Conservation (phyloP, 2,113 vertebrate species). For the Sitta europaea region DNA sequence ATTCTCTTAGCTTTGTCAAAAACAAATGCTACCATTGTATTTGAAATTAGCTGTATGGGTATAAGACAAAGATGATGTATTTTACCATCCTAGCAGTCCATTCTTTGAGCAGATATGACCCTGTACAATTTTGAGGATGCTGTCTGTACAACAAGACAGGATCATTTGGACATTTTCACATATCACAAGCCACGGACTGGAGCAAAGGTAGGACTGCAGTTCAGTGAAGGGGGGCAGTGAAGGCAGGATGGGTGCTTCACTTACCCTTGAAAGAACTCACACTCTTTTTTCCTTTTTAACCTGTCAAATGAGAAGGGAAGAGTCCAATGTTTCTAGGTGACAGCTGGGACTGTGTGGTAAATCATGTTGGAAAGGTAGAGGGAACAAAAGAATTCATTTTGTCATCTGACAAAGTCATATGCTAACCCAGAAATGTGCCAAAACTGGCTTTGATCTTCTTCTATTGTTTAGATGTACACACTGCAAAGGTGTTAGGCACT, state of each 20-base stretch:
- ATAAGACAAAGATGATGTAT: neutral
- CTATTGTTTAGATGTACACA: neutral
- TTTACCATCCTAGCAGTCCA: neutral
- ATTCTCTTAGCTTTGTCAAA: neutral
- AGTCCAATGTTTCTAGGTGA: neutral
- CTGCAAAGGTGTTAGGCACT: neutral
- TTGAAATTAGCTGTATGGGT: neutral
- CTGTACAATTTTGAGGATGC: neutral
- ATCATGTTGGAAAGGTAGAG: neutral
- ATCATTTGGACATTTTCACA: neutral
- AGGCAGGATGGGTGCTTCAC: neutral
- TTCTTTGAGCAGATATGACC: neutral
- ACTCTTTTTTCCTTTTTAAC: neutral
- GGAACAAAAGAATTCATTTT: neutral
- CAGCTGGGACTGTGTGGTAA: neutral
- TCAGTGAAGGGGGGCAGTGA: neutral
- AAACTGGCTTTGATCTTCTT: neutral
- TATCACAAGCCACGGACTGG: neutral
- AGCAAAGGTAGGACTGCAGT: neutral
- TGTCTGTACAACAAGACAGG: neutral
- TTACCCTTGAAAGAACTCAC: neutral
- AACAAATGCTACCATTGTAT: neutral
- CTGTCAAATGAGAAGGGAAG: neutral
- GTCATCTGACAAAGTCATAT: neutral
- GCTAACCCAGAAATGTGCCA: neutral